Evolutionary conservation across 2,113 vertebrate genomes (phyloP).

Genomic region (Alethe diademata): DNA sequence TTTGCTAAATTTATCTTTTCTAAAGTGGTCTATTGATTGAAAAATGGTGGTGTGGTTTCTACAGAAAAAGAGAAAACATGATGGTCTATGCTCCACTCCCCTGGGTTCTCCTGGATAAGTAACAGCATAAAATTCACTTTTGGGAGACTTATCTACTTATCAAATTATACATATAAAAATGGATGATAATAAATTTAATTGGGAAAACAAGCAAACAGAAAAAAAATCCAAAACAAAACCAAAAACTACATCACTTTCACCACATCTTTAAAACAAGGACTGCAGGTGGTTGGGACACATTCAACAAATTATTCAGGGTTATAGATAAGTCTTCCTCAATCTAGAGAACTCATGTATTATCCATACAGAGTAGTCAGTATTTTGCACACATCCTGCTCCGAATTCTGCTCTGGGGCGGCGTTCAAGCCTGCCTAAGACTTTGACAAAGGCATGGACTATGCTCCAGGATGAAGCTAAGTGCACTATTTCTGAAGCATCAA

Average conservation of each 20-base stretch:
- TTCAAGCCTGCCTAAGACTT: not conserved
- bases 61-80: not conserved
- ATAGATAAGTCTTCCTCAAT: not conserved
- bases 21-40: not conserved
- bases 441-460: not conserved
- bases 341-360: accelerated
- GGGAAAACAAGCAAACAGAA: not conserved
- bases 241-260: accelerated
- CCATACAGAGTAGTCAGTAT: accelerated
- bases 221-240: not conserved
- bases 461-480: not conserved
- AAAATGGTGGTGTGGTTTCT: not conserved
- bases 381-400: not conserved
- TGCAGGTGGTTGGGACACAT: not conserved
- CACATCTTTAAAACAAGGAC: not conserved
- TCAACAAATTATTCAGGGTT: not conserved
- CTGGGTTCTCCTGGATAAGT: not conserved
- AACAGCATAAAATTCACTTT: not conserved
- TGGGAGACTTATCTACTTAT: not conserved
- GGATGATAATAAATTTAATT: not conserved
- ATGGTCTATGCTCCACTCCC: accelerated
- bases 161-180: not conserved
- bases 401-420: not conserved
- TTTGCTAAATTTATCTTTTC: not conserved
- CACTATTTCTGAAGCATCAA: not conserved